A percentile compares a stretch with the other conserved stretches of the same genome.
Evolutionary conservation across 1,140 invertebrate genomes (phyloP).

Genomic region (Panagrolaimus sp.): DNA sequence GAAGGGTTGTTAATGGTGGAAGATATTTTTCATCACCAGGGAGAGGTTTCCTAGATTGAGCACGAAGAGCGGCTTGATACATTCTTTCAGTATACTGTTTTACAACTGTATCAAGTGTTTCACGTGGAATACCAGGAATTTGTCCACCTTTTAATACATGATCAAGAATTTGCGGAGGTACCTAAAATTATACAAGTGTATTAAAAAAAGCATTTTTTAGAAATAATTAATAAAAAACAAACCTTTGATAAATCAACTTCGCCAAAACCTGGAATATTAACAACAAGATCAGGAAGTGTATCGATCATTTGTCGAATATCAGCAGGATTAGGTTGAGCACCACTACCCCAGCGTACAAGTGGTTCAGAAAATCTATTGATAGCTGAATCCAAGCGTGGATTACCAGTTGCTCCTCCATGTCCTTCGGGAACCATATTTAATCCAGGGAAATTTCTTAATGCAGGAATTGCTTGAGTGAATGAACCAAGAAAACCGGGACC

Average conservation of each 20-base stretch:
- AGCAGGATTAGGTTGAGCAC: conserved; percentile 30
- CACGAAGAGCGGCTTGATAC: conserved; percentile 34
- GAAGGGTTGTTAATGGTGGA: conserved; percentile 38
- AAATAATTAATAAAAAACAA: conserved; percentile 18
- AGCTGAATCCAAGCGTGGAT: conserved; percentile 20
- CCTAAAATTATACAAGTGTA: conserved; percentile 30
- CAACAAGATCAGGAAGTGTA: conserved; percentile 48
- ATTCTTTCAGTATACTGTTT: conserved; percentile 50
- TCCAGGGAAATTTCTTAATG: conserved; percentile 32
- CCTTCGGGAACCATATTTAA: conserved; percentile 14
- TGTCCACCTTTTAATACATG: conserved; percentile 53
- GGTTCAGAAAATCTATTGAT: conserved; percentile 45
- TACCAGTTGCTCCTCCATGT: not conserved
- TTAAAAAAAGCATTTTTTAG: not conserved
- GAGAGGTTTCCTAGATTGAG: conserved; percentile 26
- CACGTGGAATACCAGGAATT: conserved; percentile 51
- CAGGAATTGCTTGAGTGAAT: conserved; percentile 32
- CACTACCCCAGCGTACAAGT: conserved; percentile 45
- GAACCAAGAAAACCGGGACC: conserved; percentile 24
- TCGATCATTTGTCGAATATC: conserved; percentile 46
- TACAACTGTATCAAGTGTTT: conserved; percentile 49
- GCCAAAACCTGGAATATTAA: conserved; percentile 54
- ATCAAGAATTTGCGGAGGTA: conserved; percentile 41
- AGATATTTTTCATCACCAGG: conserved; percentile 37
- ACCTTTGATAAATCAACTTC: conserved; percentile 48